Conservation (phyloP, 2,797 vertebrate species). For the Enteromius mattozi region DNA sequence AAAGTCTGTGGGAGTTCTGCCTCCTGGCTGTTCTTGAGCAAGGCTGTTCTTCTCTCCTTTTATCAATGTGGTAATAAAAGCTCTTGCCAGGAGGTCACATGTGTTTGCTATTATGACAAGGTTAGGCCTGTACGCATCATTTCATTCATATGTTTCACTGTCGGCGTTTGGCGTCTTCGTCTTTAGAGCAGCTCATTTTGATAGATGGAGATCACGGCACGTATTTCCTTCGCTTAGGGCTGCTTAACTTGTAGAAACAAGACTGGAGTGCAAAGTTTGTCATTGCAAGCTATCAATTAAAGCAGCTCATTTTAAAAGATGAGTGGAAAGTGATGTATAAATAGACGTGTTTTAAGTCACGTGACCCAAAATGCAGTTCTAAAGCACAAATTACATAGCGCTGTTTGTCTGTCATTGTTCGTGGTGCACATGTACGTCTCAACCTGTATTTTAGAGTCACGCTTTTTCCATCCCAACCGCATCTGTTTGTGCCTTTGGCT, state of each 20-base stretch:
- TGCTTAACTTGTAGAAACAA: constrained; percentile 64
- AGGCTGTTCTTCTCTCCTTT: constrained; percentile 38
- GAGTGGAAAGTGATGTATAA: constrained; percentile 33
- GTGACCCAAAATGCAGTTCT: not conserved
- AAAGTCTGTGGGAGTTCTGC: constrained; percentile 50
- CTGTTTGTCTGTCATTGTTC: constrained; percentile 7
- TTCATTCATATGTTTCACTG: constrained; percentile 40
- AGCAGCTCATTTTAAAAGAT: constrained; percentile 28
- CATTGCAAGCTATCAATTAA: constrained; percentile 69
- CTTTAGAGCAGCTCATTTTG: constrained; percentile 36
- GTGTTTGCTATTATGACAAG: constrained; percentile 30
- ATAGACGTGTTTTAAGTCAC: not conserved
- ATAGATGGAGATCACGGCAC: constrained; percentile 55
- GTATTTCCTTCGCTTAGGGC: constrained; percentile 52
- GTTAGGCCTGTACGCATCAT: constrained; percentile 26
- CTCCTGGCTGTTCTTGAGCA: constrained; percentile 34
- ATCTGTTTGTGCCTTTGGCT: constrained; percentile 22
- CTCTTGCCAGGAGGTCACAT: constrained; percentile 16
- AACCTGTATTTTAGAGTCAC: constrained; percentile 13
- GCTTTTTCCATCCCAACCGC: constrained; percentile 1
- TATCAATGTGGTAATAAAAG: constrained; percentile 25
- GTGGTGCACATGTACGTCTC: not conserved
- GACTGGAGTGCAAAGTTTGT: constrained; percentile 49
- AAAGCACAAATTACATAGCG: constrained; percentile 30
- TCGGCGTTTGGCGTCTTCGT: not conserved